Evolutionary conservation across 2,888 invertebrate genomes (phyloP).

Genomic region (Alviniconcha strummeri): DNA sequence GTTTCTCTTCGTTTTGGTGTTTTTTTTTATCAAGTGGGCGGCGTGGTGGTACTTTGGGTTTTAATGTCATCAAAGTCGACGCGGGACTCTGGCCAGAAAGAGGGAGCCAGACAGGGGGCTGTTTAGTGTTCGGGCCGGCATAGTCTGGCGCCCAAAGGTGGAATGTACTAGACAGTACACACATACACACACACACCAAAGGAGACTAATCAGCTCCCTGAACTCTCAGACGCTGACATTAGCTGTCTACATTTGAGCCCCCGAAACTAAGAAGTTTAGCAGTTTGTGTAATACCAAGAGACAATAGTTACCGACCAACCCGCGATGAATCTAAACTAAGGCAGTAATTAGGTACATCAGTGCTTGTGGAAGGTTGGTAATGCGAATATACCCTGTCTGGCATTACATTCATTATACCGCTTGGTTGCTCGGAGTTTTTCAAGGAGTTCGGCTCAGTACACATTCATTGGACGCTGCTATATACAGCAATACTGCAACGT

Average conservation of each 20-base stretch:
- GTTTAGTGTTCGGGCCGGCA: background rate
- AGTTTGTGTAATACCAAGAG: background rate
- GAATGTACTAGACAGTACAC: background rate
- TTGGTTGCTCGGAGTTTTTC: too few species aligned
- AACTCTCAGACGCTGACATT: constrained; percentile 6
- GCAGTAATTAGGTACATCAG: background rate
- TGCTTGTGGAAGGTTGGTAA: too few species aligned
- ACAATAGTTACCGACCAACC: too few species aligned
- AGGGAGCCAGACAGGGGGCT: background rate
- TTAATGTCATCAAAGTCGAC: too few species aligned
- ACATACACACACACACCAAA: background rate
- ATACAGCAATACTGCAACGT: too few species aligned
- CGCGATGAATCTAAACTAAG: background rate
- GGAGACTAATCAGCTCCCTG: background rate
- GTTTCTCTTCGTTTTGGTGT: background rate
- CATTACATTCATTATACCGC: too few species aligned
- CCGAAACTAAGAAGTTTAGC: background rate
- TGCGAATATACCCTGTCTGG: too few species aligned
- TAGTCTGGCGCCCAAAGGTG: background rate
- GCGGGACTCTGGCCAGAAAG: too few species aligned
- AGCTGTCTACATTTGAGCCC: background rate
- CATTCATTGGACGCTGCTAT: too few species aligned
- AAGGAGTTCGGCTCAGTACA: too few species aligned
- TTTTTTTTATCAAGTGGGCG: constrained; percentile 7
- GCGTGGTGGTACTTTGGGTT: constrained; percentile 8